These are phyloP conservation scores for Phylloscopus whistleri DNA, from an alignment of 2,113 vertebrate species.

Conservation along the genomic window DNA sequence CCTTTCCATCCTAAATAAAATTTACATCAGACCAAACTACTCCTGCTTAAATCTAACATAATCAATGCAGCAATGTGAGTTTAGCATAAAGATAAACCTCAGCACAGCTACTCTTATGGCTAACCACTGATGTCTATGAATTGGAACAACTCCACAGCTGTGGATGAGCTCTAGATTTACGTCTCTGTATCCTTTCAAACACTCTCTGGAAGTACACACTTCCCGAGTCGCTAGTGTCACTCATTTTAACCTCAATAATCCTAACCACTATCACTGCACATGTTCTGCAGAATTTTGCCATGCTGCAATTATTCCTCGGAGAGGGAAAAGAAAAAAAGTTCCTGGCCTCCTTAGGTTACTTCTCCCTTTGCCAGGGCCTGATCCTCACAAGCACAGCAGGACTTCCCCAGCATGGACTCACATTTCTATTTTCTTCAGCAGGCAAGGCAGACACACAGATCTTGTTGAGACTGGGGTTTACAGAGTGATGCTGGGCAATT, in stretches of 20 bases:
- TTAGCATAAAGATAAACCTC: background rate
- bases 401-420: no score
- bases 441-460: background rate
- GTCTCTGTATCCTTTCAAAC: background rate
- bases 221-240: background rate
- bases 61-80: background rate
- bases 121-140: background rate
- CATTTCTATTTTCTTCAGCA: background rate
- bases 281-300: background rate
- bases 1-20: background rate
- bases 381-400: background rate
- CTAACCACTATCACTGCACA: background rate
- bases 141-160: background rate
- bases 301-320: background rate
- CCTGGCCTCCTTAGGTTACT: background rate
- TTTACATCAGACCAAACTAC: background rate
- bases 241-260: background rate
- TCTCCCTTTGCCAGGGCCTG: background rate
- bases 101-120: background rate
- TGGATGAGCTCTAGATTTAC: background rate
- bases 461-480: background rate
- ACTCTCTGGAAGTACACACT: background rate
- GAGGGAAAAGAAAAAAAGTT: background rate
- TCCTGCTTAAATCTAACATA: background rate
- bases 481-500: background rate